These are phyloP conservation scores for Zapus hudsonius DNA, from an alignment of 2,113 vertebrate species.

Conservation along the genomic window DNA sequence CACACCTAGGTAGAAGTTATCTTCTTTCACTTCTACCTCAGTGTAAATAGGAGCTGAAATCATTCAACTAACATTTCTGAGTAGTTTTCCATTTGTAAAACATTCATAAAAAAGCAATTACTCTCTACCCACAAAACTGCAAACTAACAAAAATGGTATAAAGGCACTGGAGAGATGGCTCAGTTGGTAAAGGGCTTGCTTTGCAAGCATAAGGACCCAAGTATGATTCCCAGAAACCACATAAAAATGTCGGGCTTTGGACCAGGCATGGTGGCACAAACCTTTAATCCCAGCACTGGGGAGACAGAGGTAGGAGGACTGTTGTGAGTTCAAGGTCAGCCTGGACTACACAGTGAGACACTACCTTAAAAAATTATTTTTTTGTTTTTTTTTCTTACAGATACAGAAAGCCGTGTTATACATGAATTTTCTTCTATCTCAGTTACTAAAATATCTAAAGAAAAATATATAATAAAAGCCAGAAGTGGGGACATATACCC, in stretches of 20 bases:
- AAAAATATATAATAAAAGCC: neutral
- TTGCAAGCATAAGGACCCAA: no score
- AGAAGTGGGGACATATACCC: neutral
- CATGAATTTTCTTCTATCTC: no score
- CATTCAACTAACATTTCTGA: neutral
- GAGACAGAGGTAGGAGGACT: neutral
- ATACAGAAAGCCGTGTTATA: no score
- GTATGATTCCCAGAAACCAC: neutral
- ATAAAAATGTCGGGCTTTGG: neutral
- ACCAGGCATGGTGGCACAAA: neutral
- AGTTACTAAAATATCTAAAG: no score
- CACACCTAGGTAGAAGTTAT: neutral
- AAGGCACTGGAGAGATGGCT: no score
- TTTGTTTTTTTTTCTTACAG: no score
- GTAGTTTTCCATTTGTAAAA: slow-evolving; percentile 46
- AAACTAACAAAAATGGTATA: no score
- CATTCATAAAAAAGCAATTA: neutral
- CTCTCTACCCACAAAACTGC: neutral
- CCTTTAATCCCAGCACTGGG: neutral
- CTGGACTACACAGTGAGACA: neutral
- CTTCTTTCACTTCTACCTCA: neutral
- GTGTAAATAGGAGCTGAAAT: slow-evolving; percentile 24
- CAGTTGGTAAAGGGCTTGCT: no score
- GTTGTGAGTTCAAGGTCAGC: neutral
- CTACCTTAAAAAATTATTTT: no score